Base-by-base conservation (phyloP, 2,888 invertebrate species). In the Sabatieria punctata region DNA sequence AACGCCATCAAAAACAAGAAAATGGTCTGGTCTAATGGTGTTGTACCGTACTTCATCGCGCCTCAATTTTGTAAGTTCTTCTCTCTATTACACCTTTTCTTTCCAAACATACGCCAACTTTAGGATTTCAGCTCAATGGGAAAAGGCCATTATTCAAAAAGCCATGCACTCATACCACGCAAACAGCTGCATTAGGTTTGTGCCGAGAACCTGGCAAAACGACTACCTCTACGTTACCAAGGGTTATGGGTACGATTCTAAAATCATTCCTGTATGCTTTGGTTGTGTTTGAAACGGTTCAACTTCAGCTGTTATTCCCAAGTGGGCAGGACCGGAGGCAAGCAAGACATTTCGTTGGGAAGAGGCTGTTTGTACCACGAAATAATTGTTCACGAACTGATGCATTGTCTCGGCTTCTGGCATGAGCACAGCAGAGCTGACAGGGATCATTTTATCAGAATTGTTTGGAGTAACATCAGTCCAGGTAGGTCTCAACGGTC, bases 181-280 rank as follows among this genome's bases (percentile, higher is more conserved):
- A 4, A 56, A 58, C 38, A 58, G 59, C 2, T 70, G 69, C 46
- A 61, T 69, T 43, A 54, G 60, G 8, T 67, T 68, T 48, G 53
- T 57, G 41, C 62, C 63, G 13, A 52, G 63, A 11, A 53, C 53
- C 15, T 54, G 48, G 6, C 63, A 69, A 45, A 35, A 46, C 1
- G 65, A 64, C 46, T 68, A 63, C 50, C 56, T 69, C 40, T 55
- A 58, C 46, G 57, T 62, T 23, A 55, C 57, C 35, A 62, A 61
- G 42, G 62, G 63, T 46, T 57, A 56, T 39, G 62, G 61, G 60
- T 59, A 15, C 30, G 52, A 40, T 36, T 1, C 15, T 35, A 1
- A 25, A 43, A 22, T 6, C 18, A 19, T 43, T 43, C 13, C 22
- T 18, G 21, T 15, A 38, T 33, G 26, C 3, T 27, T 6, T 23